Evolutionary conservation across 2,888 invertebrate genomes (phyloP), one percentile per base, ranked within the genome.

Genomic region (Arrhopalites spinosus): DNA sequence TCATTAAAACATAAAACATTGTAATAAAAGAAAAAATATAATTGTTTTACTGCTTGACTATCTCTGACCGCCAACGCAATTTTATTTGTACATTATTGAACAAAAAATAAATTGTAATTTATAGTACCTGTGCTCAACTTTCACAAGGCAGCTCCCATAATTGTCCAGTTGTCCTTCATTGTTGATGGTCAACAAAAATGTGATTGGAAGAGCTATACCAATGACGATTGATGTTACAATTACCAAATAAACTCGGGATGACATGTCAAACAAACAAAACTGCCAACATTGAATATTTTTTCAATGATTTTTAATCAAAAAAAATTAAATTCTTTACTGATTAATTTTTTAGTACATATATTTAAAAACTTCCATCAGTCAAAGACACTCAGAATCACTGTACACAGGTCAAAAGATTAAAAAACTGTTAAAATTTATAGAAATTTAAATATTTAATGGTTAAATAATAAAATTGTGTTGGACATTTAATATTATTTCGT

Each of bases 71-170:
- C n/a, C n/a, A n/a, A n/a, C n/a, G n/a, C n/a, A n/a, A n/a, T n/a
- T n/a, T 64, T 27, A n/a, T 7, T 64, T 30, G 15, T 11, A 20
- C 3, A 15, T 23, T 25, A 23, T 11, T 25, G 25, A 61, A 20
- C 45, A 45, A 45, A 45, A 45, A 11, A 11, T 11, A 45, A 45
- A 45, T 45, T 45, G 7, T 11, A 45, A 45, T 11, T 7, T 45
- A 45, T 15, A 45, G 7, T 45, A 74, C 74, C 69, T 69, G 20
- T 56, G 68, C 8, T 29, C 25, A 15, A n/a, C 5, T 1, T 61
- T 69, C 20, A 74, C 36, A 23, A 69, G 30, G 27, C 74, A 74
- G 27, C 61, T 74, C 7, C 74, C 74, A 23, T 23, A 69, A 50
- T 64, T 68, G n/a, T 56, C 43, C 2, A 50, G 3, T 29, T 59